Evolutionary conservation across 2,888 invertebrate genomes (phyloP).

Genomic region (Drosophila bunnanda): DNA sequence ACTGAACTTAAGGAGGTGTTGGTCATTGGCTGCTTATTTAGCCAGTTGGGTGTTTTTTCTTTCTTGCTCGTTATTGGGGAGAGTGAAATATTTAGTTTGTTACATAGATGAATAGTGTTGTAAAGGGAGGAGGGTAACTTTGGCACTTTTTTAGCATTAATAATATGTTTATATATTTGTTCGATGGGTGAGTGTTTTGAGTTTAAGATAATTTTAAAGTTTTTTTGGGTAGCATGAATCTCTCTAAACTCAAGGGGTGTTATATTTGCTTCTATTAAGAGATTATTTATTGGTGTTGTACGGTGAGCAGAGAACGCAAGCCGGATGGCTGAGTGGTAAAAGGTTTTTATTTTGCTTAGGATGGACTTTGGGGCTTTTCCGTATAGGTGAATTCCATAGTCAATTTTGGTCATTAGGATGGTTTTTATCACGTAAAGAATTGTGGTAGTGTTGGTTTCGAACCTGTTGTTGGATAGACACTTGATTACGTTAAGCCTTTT

Average conservation of each 20-base stretch:
- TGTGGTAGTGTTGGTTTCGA: not conserved
- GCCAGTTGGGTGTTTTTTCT: constrained; percentile 1
- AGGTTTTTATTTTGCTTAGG: not conserved
- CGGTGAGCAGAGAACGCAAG: not conserved
- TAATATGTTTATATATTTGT: not conserved
- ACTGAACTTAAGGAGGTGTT: not conserved
- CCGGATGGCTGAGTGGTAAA: not conserved
- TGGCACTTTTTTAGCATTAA: not conserved
- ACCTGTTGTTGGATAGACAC: not conserved
- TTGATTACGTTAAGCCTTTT: constrained; percentile 3
- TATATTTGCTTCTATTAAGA: not conserved
- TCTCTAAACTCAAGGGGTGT: not conserved
- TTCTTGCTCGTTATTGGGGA: not conserved
- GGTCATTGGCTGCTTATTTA: not conserved
- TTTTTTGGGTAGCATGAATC: not conserved
- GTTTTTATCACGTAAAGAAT: constrained; percentile 2
- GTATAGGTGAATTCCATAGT: constrained; percentile 7
- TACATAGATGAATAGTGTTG: not conserved
- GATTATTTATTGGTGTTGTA: constrained; percentile 4
- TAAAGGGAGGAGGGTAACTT: not conserved
- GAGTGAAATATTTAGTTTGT: not conserved
- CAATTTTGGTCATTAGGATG: not conserved
- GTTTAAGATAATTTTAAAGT: not conserved
- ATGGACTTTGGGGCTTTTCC: too few species aligned
- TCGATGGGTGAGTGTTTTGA: constrained; percentile 2